These are phyloP conservation scores for Hassar affinis DNA, from an alignment of 2,113 vertebrate species.

Conservation along the genomic window DNA sequence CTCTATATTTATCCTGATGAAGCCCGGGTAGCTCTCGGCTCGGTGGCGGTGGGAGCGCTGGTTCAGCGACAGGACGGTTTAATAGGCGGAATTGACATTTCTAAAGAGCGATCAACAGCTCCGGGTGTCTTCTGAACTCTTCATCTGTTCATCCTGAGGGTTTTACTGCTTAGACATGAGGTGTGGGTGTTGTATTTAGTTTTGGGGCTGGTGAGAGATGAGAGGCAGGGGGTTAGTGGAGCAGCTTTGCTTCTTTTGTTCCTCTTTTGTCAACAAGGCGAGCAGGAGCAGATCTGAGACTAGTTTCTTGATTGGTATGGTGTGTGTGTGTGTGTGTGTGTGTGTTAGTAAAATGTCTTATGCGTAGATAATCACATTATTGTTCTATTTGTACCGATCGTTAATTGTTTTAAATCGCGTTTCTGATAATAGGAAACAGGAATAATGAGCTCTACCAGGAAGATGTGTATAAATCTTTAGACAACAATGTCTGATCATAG, in stretches of 20 bases:
- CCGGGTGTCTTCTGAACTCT: no score
- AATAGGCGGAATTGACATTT: neutral
- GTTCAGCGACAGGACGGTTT: neutral
- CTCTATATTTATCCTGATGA: slow-evolving; percentile 23
- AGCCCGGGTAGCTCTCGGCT: neutral
- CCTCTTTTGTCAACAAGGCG: slow-evolving; percentile 18
- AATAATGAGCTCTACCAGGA: neutral
- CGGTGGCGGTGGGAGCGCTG: no score
- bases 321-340: neutral
- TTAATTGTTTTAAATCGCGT: no score
- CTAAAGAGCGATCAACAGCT: neutral
- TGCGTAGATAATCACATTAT: neutral
- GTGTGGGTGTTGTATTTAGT: no score
- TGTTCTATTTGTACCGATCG: neutral
- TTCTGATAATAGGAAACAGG: neutral
- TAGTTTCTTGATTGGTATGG: no score
- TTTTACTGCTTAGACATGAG: neutral
- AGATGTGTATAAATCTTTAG: neutral
- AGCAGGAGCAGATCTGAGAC: neutral
- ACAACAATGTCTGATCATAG: neutral
- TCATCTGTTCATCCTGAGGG: neutral
- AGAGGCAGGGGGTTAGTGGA: no score
- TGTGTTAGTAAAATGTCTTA: neutral
- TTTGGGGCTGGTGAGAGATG: neutral
- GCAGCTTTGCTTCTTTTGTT: slow-evolving; percentile 5